Evolutionary conservation across 2,888 invertebrate species (phyloP).

Genomic region (Xanthia icteritia): DNA sequence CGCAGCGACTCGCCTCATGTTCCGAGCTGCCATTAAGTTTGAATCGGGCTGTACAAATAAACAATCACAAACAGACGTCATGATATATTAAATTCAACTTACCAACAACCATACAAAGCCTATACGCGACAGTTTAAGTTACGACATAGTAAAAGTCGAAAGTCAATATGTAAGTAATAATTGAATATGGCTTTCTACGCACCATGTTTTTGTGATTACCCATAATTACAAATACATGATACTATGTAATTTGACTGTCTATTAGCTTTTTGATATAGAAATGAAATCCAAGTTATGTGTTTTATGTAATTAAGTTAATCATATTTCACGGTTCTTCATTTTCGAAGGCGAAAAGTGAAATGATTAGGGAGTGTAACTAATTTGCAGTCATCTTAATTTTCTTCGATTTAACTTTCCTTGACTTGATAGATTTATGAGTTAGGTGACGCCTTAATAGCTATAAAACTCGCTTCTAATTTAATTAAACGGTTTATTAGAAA

Average conservation of each 20-base stretch:
- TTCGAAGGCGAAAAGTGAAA: slow-evolving; percentile 52
- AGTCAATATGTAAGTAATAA: slow-evolving; percentile 51
- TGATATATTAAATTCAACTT: slow-evolving; percentile 3
- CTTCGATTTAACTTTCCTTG: slow-evolving; percentile 45
- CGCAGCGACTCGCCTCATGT: too few species aligned
- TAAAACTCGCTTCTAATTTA: slow-evolving; percentile 28
- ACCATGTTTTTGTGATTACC: slow-evolving; percentile 57
- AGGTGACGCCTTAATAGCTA: slow-evolving; percentile 20
- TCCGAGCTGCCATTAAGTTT: too few species aligned
- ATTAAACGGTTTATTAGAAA: slow-evolving; percentile 29
- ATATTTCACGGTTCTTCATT: slow-evolving; percentile 31
- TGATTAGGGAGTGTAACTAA: slow-evolving; percentile 36
- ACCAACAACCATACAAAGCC: neutral
- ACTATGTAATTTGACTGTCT: slow-evolving; percentile 38
- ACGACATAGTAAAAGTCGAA: slow-evolving; percentile 60
- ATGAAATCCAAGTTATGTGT: slow-evolving; percentile 15
- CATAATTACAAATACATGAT: slow-evolving; percentile 53
- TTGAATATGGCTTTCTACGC: slow-evolving; percentile 62
- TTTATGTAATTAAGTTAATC: slow-evolving; percentile 25
- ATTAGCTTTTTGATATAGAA: slow-evolving; percentile 28
- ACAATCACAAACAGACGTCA: neutral
- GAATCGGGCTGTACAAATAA: neutral
- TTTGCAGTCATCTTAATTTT: slow-evolving; percentile 28
- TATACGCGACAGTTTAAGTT: slow-evolving; percentile 35
- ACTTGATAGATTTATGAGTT: slow-evolving; percentile 37